phyloP scores from a whole-genome alignment of 2,888 invertebrate species.

The Byasa hedistus region DNA sequence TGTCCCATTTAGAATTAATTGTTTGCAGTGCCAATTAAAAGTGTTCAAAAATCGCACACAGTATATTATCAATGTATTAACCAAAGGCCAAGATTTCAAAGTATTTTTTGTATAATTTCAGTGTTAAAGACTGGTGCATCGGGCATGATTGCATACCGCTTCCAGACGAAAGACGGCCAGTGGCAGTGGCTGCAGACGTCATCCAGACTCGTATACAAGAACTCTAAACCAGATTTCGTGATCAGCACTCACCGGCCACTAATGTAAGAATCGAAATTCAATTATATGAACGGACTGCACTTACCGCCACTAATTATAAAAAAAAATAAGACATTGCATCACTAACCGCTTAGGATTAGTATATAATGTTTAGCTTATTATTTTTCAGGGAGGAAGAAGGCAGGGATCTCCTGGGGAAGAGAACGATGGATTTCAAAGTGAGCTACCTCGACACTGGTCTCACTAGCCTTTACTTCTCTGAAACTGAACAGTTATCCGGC shows the following conservation, averaged over 20 bases:
- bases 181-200: conserved; percentile 99
- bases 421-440: conserved; percentile 99
- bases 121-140: conserved; percentile 99
- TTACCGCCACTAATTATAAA: too few species aligned
- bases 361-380: neutral
- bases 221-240: conserved; percentile 99
- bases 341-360: neutral
- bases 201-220: conserved; percentile 98
- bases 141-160: conserved; percentile 98
- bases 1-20: too few species aligned
- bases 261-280: conserved; percentile 84
- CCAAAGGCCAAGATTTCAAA: too few species aligned
- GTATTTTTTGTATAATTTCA: conserved; percentile 65
- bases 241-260: conserved; percentile 99
- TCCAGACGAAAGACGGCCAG: conserved; percentile 95
- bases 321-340: too few species aligned
- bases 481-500: conserved; percentile 87
- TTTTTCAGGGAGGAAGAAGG: conserved; percentile 97
- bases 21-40: too few species aligned
- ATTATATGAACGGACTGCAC: too few species aligned
- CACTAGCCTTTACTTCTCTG: conserved; percentile 94
- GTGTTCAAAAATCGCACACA: too few species aligned
- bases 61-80: too few species aligned
- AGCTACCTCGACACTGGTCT: conserved; percentile 97
- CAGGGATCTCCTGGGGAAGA: conserved; percentile 95